Base-by-base conservation (phyloP, 2,888 invertebrate genomes). In the Lissocephala sabroskyi region DNA sequence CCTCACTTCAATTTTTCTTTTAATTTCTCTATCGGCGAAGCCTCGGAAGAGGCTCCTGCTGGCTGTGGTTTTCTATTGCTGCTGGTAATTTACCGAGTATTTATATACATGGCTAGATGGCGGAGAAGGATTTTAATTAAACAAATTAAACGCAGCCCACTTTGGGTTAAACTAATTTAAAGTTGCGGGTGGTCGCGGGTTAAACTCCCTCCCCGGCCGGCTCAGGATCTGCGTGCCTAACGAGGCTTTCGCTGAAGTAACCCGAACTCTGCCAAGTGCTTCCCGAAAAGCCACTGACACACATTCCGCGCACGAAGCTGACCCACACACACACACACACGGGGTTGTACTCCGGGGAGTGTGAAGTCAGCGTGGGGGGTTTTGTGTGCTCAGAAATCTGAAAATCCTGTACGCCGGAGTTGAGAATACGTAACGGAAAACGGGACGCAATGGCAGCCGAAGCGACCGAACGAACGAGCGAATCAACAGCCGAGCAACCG, bases 91-190 rank as follows among this genome's bases (percentile, higher is more conserved):
- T 41, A 33, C 14, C 37, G 18, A 45, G 45, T 56, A 48, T 61
- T 43, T 70, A 67, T 75, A 47, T 67, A 76, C 77, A 76, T 65
- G 76, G 74, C 77, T 70, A 62, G 16, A n/a, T 36, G 23, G 10
- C 36, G 14, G 42, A 14, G 40, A 29, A 26, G 1, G 43, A 45
- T 50, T 52, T 19, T 7, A 41, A 54, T 47, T 58, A 5, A 3
- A 7, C 23, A 5, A 23, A 7, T 23, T 23, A 5, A 23, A 23
- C 23, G 3, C 23, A n/a, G n/a, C n/a, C n/a, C n/a, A n/a, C n/a
- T n/a, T n/a, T n/a, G n/a, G n/a, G n/a, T n/a, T 35, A 42, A 49
- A 52, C 40, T 61, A 57, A 63, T 65, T 62, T 46, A 59, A 23
- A 23, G 23, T 23, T 23, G 23, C 7, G 23, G 23, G 23, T 23